These are phyloP conservation scores for Gandaritis pyraliata DNA, from an alignment of 2,888 invertebrate species.

Conservation along the genomic window DNA sequence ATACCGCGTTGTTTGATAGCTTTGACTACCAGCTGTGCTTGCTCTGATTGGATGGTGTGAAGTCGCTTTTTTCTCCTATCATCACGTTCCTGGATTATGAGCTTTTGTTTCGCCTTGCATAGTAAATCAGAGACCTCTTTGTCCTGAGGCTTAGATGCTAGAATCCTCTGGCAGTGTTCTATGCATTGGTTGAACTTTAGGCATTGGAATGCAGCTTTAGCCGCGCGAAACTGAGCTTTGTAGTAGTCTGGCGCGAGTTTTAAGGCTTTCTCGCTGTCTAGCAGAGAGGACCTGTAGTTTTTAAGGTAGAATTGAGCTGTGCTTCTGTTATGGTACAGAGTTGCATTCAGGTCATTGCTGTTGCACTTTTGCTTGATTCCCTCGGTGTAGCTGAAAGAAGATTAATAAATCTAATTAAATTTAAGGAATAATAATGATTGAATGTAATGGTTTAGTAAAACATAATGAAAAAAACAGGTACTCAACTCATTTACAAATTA, in stretches of 20 bases:
- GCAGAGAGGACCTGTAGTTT: conserved; percentile 91
- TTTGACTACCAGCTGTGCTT: conserved; percentile 67
- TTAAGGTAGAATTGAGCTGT: conserved; percentile 94
- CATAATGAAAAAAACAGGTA: neutral
- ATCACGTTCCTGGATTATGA: conserved; percentile 80
- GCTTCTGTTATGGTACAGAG: conserved; percentile 95
- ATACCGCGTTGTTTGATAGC: conserved; percentile 77
- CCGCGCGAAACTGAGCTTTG: conserved; percentile 91
- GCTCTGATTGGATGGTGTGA: conserved; percentile 70
- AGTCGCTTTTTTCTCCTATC: conserved; percentile 78
- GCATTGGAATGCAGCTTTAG: conserved; percentile 88
- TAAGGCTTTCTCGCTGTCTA: conserved; percentile 92
- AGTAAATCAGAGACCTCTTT: conserved; percentile 70
- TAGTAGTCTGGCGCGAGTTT: conserved; percentile 89
- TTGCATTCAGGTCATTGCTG: conserved; percentile 88
- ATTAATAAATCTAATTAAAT: too few relatives aligned
- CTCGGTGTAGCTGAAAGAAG: conserved; percentile 89
- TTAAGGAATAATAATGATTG: too few relatives aligned
- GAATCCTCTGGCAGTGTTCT: conserved; percentile 88
- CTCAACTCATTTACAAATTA: conserved; percentile 3
- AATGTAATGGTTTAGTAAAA: too few relatives aligned
- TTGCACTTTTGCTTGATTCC: conserved; percentile 92
- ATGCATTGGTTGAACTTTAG: conserved; percentile 89
- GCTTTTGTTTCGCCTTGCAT: conserved; percentile 76
- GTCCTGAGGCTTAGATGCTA: conserved; percentile 83